A percentile compares a stretch with the other conserved stretches of the same genome.
These are phyloP conservation scores for Caracal caracal DNA, from an alignment of 2,113 vertebrate genomes.

Conservation along the genomic window DNA sequence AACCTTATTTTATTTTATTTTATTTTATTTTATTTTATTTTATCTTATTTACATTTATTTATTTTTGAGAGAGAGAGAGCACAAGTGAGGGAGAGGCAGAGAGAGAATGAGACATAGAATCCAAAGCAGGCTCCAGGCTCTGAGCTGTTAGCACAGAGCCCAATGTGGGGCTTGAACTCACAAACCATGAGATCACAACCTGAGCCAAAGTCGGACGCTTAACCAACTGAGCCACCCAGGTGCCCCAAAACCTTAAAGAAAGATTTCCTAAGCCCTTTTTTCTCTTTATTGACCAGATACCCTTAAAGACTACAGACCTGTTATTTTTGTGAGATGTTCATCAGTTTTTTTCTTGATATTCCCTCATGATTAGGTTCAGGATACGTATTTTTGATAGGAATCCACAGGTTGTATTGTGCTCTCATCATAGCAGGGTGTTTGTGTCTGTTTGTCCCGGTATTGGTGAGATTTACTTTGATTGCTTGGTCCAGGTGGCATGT, in stretches of 20 bases:
- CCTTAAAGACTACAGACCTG: background rate
- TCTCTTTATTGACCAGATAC: background rate
- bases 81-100: too few species aligned
- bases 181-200: too few species aligned
- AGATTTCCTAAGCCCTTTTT: background rate
- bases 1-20: background rate
- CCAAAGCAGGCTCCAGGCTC: too few species aligned
- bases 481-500: background rate
- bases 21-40: too few species aligned
- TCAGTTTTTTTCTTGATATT: background rate
- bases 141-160: too few species aligned
- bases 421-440: background rate
- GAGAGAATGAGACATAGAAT: too few species aligned
- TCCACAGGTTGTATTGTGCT: background rate
- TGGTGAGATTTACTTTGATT: background rate
- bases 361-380: background rate
- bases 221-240: too few species aligned
- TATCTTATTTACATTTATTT: too few species aligned
- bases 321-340: background rate
- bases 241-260: background rate
- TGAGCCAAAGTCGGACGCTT: too few species aligned
- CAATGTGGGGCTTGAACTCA: fast-evolving
- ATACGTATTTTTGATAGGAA: background rate
- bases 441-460: background rate
- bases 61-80: too few species aligned